These are phyloP conservation scores for Polyommatus iphigenia DNA, from an alignment of 2,888 invertebrate genomes.

Conservation along the genomic window DNA sequence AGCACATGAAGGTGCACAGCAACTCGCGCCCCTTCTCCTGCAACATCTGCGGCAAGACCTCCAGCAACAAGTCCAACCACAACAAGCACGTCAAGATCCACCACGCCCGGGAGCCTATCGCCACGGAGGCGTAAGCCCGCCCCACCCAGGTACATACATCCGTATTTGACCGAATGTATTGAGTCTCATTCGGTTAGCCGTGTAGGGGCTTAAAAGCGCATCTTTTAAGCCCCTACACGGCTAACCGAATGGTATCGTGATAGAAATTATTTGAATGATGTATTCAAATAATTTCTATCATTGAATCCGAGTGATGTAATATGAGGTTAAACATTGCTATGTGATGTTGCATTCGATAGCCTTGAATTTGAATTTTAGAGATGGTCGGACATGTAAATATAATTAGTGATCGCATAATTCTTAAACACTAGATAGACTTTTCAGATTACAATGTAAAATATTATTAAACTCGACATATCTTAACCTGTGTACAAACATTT, in stretches of 20 bases:
- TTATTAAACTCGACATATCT: slow-evolving; percentile 34
- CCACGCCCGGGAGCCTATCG: slow-evolving; percentile 92
- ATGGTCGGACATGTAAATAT: background rate
- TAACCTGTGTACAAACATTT: slow-evolving; percentile 28
- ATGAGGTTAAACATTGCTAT: slow-evolving; percentile 3
- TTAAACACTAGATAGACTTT: slow-evolving; percentile 15
- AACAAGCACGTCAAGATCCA: slow-evolving; percentile 94
- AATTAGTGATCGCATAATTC: background rate
- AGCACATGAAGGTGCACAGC: slow-evolving; percentile 92
- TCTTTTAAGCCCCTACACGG: too few species aligned
- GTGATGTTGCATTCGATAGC: slow-evolving; percentile 23
- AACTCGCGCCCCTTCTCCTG: slow-evolving; percentile 90
- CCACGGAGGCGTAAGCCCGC: slow-evolving; percentile 84
- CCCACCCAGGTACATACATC: background rate
- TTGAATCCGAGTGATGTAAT: background rate
- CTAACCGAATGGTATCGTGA: too few species aligned
- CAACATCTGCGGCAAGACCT: slow-evolving; percentile 93
- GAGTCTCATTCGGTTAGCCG: background rate
- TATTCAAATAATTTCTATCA: background rate
- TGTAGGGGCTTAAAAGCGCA: background rate
- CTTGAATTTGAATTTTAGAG: background rate
- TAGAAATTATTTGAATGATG: background rate
- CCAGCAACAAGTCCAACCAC: slow-evolving; percentile 94
- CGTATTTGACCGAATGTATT: background rate
- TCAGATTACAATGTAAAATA: background rate